phyloP scores from a whole-genome alignment of 2,888 invertebrate species.

The Drepanosiphum platanoidis region DNA sequence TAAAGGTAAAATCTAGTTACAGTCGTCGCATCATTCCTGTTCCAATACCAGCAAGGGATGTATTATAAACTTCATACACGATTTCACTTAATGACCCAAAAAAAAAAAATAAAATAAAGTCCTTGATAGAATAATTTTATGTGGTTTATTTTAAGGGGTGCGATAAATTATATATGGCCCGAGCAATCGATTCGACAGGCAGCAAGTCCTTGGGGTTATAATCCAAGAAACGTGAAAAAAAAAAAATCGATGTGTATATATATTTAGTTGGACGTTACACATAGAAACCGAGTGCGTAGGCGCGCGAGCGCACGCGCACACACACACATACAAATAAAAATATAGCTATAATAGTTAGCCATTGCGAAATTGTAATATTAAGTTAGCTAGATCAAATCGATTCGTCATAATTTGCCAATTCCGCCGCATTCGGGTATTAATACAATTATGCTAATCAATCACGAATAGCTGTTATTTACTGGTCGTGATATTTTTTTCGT shows the following conservation, averaged over 20 bases:
- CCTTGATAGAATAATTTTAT: constrained; percentile 46
- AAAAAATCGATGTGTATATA: constrained; percentile 37
- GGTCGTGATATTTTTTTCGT: constrained; percentile 16
- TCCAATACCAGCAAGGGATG: neutral
- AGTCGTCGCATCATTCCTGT: neutral
- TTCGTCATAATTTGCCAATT: constrained; percentile 62
- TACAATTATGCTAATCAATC: constrained; percentile 55
- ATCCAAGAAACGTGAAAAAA: constrained; percentile 40
- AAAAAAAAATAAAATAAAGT: constrained; percentile 4
- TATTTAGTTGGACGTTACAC: constrained; percentile 17
- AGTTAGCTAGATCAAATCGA: constrained; percentile 61
- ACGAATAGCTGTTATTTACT: constrained; percentile 38
- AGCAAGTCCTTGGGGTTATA: constrained; percentile 55
- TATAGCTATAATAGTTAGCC: constrained; percentile 25
- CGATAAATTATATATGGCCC: constrained; percentile 46
- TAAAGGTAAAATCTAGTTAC: neutral
- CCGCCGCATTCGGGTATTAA: constrained; percentile 18
- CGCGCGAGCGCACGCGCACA: neutral
- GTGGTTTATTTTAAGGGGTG: constrained; percentile 40
- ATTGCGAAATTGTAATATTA: constrained; percentile 58
- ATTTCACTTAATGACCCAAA: neutral
- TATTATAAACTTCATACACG: neutral
- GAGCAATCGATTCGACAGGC: constrained; percentile 56
- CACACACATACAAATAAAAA: neutral
- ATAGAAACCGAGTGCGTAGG: neutral